Base-by-base conservation (phyloP, 2,113 vertebrate species). In the Ranitomeya variabilis region DNA sequence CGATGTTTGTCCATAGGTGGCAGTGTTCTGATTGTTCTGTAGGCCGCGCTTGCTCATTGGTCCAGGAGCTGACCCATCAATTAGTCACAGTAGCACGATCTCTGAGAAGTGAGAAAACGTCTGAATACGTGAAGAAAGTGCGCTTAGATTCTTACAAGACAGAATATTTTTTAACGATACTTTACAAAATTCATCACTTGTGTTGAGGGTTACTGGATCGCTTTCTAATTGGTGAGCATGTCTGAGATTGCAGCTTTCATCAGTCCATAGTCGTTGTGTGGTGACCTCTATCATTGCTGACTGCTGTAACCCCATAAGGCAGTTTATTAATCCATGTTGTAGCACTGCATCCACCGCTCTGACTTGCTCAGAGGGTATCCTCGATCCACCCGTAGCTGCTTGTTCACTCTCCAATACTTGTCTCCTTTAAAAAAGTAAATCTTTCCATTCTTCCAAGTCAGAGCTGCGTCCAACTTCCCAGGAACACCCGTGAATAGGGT, bases 341-440 rank as follows among this genome's bases (percentile, higher is more conserved):
- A 91, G 88, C 97, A 98, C 82, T 92, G 93, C 96, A 97, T 96
- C 96, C 96, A 98, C 89, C 93, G 93, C 83, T 92, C 92, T 59
- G 91, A 92, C 18, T 90, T 95, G 66, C 95, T 96, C 83, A 93
- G 94, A 0, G 97, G 97, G 83, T 97, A 97, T 6, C 96, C 96
- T 54, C 90, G 91, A 45, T 97, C 95, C 1, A 93, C 95, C 1
- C 60, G 92, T 86, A 97, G 94, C 90, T 92, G 92, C 16, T 91
- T 71, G 16, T 95, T 96, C 87, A 97, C 90, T 3, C 95, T 90
- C 96, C 97, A 97, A 91, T 97, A 97, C 37, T 94, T 88, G 80
- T 95, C 95, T 0, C 94, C 96, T 87, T 96, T 97, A 89, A 97
- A 98, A 93, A 97, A 94, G 91, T 94, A 97, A 87, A 97, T 91